Evolutionary conservation across 1,140 invertebrate genomes (phyloP), one percentile per base, ranked within the genome.

Genomic region (Forficula auricularia): DNA sequence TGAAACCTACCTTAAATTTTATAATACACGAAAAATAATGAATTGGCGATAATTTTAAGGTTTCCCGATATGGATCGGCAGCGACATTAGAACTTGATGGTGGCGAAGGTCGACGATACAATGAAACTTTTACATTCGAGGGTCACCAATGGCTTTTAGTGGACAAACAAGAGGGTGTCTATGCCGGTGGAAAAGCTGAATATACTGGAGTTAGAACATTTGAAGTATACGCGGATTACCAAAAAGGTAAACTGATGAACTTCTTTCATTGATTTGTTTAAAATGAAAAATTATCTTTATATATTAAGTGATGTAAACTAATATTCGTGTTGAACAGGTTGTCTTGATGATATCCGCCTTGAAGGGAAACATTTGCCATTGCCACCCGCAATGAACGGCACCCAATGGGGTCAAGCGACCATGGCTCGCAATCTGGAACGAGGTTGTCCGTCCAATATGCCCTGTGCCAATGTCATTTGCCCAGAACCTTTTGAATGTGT

Each of bases 171-270:
- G 86, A 91, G 61, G 88, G 87, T 7, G 86, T 95, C 19, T 91
- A 90, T 55, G 88, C 87, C 1, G 89, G 89, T 42, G 89, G 89
- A 6, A 92, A 92, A 63, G 89, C 88, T 3, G 87, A 92, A 56
- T 92, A 92, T 54, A 89, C 88, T 15, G 87, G 88, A 18, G 82
- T 89, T 1, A 62, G 83, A 39, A 89, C 85, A 0, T 90, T 89
- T 58, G 86, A 91, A 64, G 88, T 94, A 4, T 90, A 90, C 56
- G 81, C 85, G n/a, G 89, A 94, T 59, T 92, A 86, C 60, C 84
- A 91, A 54, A 88, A 91, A 71, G 80, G 82, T 84, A 58, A 57
- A 27, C 10, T n/a, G n/a, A n/a, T n/a, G n/a, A n/a, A n/a, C n/a
- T n/a, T n/a, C n/a, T n/a, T n/a, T n/a, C n/a, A n/a, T n/a, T n/a